phyloP scores from a whole-genome alignment of 2,888 invertebrate genomes.

The Eretmocerus hayati region DNA sequence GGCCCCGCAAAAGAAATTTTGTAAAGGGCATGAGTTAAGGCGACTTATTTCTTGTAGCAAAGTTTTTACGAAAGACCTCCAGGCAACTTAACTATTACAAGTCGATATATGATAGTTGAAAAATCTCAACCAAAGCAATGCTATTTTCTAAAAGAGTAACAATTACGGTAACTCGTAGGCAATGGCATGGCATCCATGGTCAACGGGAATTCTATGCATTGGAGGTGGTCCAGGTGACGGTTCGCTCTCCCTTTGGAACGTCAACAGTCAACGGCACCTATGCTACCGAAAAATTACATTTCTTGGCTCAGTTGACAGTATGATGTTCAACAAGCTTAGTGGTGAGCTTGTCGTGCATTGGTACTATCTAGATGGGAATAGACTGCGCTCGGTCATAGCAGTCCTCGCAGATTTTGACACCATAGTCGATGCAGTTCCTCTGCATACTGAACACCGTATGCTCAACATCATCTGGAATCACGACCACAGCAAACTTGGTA shows the following conservation, averaged over 20 bases:
- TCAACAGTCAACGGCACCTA: slow-evolving; percentile 26
- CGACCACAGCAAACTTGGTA: slow-evolving; percentile 33
- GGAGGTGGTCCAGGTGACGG: slow-evolving; percentile 31
- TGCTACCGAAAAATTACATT: slow-evolving; percentile 27
- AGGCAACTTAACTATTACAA: no score
- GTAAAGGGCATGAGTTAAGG: no score
- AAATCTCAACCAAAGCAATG: no score
- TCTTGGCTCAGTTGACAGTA: slow-evolving; percentile 27
- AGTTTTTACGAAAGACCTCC: no score
- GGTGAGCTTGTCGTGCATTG: slow-evolving; percentile 40
- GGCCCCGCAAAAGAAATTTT: no score
- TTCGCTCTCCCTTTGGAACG: slow-evolving; percentile 35
- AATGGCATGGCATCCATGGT: slow-evolving; percentile 38
- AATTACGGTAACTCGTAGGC: slow-evolving; percentile 29
- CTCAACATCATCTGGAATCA: slow-evolving; percentile 31
- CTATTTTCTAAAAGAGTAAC: no score
- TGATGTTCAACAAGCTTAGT: slow-evolving; percentile 35
- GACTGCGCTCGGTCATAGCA: slow-evolving; percentile 24
- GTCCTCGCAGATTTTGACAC: slow-evolving; percentile 32
- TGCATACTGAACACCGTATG: slow-evolving; percentile 19
- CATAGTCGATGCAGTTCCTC: slow-evolving; percentile 32
- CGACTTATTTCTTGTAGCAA: no score
- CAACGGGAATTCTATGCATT: slow-evolving; percentile 31
- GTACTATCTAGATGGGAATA: slow-evolving; percentile 24
- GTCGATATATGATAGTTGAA: no score